Conservation (phyloP, 2,113 vertebrate species). For the Oryzias curvinotus region DNA sequence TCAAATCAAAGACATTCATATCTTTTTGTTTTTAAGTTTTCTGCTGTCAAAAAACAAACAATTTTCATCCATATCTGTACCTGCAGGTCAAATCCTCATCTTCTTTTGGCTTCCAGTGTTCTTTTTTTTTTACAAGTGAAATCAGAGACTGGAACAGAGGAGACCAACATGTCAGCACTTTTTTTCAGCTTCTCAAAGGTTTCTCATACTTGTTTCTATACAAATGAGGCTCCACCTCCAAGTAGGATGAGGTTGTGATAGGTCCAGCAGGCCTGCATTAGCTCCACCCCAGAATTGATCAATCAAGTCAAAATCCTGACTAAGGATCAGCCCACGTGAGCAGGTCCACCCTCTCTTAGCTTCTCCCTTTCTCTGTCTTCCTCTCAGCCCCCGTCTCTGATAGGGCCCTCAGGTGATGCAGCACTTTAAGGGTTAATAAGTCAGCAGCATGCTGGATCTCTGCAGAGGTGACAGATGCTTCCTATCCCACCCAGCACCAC, state of each 20-base stretch:
- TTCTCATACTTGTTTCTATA: slow-evolving; percentile 77
- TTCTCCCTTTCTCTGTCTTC: slow-evolving; percentile 7
- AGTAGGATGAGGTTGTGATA: slow-evolving; percentile 58
- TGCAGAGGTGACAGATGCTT: slow-evolving; percentile 87
- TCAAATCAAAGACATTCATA: no score
- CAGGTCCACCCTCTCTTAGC: slow-evolving; percentile 17
- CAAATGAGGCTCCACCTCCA: slow-evolving; percentile 81
- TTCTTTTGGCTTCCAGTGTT: no score
- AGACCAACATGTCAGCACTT: slow-evolving; percentile 68
- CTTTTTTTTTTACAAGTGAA: neutral
- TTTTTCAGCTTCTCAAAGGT: slow-evolving; percentile 57
- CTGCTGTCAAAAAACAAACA: no score
- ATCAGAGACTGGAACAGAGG: slow-evolving; percentile 4
- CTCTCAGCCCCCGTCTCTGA: slow-evolving; percentile 16
- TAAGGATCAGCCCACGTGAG: slow-evolving; percentile 29
- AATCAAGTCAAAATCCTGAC: slow-evolving; percentile 46
- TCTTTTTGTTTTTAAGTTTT: no score
- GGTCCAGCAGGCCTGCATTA: slow-evolving; percentile 82
- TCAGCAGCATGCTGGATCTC: slow-evolving; percentile 79
- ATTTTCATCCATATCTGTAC: no score
- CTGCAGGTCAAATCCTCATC: no score
- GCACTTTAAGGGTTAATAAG: slow-evolving; percentile 78
- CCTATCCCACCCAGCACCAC: slow-evolving; percentile 85
- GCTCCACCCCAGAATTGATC: slow-evolving; percentile 85
- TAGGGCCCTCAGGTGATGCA: slow-evolving; percentile 60